phyloP scores from a whole-genome alignment of 2,797 vertebrate genomes.

The Xyrichtys novacula region DNA sequence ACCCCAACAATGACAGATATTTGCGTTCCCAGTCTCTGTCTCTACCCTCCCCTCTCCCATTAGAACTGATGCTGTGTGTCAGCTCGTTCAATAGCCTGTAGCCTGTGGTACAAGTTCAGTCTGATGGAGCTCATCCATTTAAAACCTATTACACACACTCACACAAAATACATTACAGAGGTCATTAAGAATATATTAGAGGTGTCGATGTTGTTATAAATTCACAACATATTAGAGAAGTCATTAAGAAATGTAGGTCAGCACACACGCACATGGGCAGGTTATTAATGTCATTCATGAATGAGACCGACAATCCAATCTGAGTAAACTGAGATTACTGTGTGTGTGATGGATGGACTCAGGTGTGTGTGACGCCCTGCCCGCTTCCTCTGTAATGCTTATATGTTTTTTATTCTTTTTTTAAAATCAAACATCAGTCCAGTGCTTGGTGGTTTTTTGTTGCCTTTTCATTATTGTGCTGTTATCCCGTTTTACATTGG shows the following conservation, averaged over 20 bases:
- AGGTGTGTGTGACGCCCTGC: conserved; percentile 11
- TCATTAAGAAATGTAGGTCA: conserved; percentile 63
- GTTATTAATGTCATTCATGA: conserved; percentile 55
- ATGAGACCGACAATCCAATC: conserved; percentile 27
- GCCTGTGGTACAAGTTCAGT: conserved; percentile 9
- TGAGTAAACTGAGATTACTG: conserved; percentile 22
- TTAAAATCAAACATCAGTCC: background rate
- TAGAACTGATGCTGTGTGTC: conserved; percentile 18
- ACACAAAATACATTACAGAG: conserved; percentile 33
- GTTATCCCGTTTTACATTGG: too few relatives aligned
- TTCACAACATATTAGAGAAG: conserved; percentile 55
- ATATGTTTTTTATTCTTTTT: background rate
- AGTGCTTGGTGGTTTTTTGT: background rate
- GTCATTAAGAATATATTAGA: conserved; percentile 57
- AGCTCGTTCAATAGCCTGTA: conserved; percentile 19
- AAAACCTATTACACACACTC: conserved; percentile 44
- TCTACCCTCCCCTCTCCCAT: conserved; percentile 13
- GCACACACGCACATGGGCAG: background rate
- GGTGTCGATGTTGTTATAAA: conserved; percentile 56
- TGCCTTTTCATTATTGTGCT: background rate
- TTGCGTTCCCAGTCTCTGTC: background rate
- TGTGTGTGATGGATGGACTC: conserved; percentile 47
- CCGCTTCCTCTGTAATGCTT: background rate
- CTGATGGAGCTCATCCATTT: conserved; percentile 46
- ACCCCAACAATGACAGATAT: conserved; percentile 9